These are phyloP conservation scores for Leptopilina boulardi DNA, from an alignment of 1,140 invertebrate genomes.

Conservation along the genomic window DNA sequence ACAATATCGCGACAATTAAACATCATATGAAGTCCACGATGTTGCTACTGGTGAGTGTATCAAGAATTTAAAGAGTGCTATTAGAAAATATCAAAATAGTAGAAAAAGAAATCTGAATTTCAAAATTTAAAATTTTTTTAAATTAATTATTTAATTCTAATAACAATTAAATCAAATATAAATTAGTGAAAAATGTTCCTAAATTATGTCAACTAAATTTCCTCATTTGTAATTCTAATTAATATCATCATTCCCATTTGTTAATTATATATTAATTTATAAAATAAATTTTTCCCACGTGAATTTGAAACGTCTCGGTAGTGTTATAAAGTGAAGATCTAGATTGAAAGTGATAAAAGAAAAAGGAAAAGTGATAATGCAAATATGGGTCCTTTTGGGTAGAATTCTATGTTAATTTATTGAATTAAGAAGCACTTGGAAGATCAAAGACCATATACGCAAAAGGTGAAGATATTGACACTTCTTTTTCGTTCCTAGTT, in stretches of 20 bases:
- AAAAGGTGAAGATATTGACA: slow-evolving; percentile 15
- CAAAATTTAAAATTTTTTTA: no score
- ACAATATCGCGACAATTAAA: slow-evolving; percentile 26
- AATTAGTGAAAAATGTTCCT: no score
- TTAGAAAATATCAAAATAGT: background rate
- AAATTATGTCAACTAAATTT: no score
- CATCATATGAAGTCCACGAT: background rate
- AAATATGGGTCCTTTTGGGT: background rate
- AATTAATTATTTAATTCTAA: no score
- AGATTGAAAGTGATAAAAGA: background rate
- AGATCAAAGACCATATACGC: slow-evolving; percentile 4
- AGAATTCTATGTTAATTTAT: slow-evolving; percentile 4
- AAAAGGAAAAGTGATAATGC: background rate
- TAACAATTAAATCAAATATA: no score
- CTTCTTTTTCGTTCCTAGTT: background rate
- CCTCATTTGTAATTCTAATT: no score
- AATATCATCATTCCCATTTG: no score
- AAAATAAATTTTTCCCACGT: no score
- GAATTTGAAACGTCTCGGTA: no score
- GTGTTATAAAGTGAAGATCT: background rate
- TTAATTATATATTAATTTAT: no score
- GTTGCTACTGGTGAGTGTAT: slow-evolving; percentile 11
- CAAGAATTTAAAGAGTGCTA: background rate
- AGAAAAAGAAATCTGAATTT: no score
- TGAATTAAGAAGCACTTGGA: background rate